Evolutionary conservation across 2,113 vertebrate genomes (phyloP).

Genomic region (Thamnaconus septentrionalis): DNA sequence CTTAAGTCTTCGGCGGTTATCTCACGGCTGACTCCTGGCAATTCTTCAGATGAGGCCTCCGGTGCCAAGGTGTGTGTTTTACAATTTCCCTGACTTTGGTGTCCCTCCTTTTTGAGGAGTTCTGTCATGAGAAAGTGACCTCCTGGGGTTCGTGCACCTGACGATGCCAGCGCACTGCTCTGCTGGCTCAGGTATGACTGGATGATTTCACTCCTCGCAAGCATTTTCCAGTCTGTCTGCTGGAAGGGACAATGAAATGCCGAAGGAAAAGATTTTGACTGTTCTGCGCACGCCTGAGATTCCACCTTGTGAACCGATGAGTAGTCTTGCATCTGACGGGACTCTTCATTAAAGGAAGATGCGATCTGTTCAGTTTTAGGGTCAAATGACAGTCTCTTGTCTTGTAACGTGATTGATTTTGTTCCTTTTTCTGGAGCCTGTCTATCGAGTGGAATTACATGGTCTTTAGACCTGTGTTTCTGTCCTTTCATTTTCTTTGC

Average conservation of each 20-base stretch:
- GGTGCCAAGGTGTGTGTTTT: constrained; percentile 81
- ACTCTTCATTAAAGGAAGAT: constrained; percentile 82
- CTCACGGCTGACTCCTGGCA: constrained; percentile 86
- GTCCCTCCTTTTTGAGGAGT: constrained; percentile 86
- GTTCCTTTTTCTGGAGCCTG: constrained; percentile 76
- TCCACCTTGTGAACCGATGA: constrained; percentile 57
- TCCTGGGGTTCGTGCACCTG: constrained; percentile 82
- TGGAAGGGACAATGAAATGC: constrained; percentile 84
- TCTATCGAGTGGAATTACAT: constrained; percentile 77
- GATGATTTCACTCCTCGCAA: constrained; percentile 90
- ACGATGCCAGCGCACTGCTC: constrained; percentile 88
- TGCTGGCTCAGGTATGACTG: constrained; percentile 92
- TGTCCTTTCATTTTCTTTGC: constrained; percentile 83
- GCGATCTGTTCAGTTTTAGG: constrained; percentile 90
- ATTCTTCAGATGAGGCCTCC: constrained; percentile 72
- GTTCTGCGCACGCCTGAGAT: constrained; percentile 78
- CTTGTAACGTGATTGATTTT: constrained; percentile 91
- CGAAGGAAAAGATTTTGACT: constrained; percentile 76
- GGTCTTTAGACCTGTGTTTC: constrained; percentile 83
- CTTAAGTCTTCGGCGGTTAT: constrained; percentile 80
- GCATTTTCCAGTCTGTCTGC: constrained; percentile 92
- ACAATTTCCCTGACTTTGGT: constrained; percentile 75
- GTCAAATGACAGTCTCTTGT: constrained; percentile 89
- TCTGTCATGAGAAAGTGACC: constrained; percentile 88
- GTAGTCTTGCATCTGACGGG: constrained; percentile 69